Percentiles rank a stretch among this genome's conserved stretches.
These are phyloP conservation scores for Celastrina argiolus DNA, from an alignment of 2,888 invertebrate species.

Conservation along the genomic window DNA sequence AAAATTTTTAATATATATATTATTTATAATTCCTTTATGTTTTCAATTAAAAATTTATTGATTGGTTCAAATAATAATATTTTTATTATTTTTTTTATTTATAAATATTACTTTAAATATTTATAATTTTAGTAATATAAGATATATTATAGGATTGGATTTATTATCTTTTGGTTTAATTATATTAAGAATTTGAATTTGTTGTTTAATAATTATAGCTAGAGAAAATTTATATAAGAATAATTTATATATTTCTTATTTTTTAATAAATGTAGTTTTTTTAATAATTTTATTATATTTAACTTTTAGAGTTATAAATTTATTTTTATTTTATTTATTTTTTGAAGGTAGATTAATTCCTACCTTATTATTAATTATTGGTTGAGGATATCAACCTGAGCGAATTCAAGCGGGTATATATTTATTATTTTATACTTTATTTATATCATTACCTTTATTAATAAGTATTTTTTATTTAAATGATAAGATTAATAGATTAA, in stretches of 20 bases:
- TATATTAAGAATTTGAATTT: conserved; percentile 80
- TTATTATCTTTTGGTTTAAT: conserved; percentile 74
- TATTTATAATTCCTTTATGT: conserved; percentile 72
- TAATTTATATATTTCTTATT: conserved; percentile 68
- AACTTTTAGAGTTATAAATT: conserved; percentile 77
- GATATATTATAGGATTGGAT: conserved; percentile 71
- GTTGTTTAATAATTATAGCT: conserved; percentile 77
- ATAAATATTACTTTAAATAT: conserved; percentile 54
- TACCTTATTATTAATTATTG: conserved; percentile 81
- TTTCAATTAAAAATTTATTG: conserved; percentile 72
- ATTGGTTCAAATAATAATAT: conserved; percentile 72
- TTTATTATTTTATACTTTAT: conserved; percentile 84
- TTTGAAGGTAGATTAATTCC: conserved; percentile 84
- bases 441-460: conserved; percentile 81
- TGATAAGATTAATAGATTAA: conserved; percentile 60
- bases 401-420: conserved; percentile 82
- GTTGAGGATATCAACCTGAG: conserved; percentile 84
- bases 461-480: conserved; percentile 75
- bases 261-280: conserved; percentile 71
- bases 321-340: conserved; percentile 83
- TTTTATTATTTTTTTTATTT: conserved; percentile 70
- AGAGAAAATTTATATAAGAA: conserved; percentile 67
- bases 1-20: conserved; percentile 70
- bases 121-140: conserved; percentile 54
- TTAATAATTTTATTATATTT: conserved; percentile 76